Evolutionary conservation across 1,140 invertebrate species (phyloP), one percentile per base, ranked within the genome.

Genomic region (Xylocopa sonorina): DNA sequence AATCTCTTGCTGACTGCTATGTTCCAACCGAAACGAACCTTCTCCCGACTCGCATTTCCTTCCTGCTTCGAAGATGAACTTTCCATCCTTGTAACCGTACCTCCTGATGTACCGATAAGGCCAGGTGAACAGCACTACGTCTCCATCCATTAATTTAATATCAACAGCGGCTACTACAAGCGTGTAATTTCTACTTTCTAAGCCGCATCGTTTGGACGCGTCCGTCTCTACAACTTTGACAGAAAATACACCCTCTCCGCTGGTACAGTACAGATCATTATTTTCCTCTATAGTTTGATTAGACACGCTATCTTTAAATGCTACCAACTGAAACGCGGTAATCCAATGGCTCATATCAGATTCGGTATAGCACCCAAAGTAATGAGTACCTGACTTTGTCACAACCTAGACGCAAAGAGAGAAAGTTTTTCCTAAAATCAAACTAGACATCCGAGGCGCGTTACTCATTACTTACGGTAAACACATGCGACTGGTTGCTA

Each of bases 1-100:
- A 73, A 97, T 96, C 90, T 97, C 96, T 83, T 96, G 95, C 63
- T 96, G 95, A 88, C 96, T 96, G 12, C 94, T 95, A 86, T 97
- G 95, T 87, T 97, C 95, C 78, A 98, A 93, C 71, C 95, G 95
- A 89, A 98, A 98, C 16, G 95, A 94, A 1, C 97, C 97, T 93
- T 97, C 97, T 2, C 97, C 97, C 6, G 96, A 96, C 78, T 95
- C 94, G 92, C 97, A 98, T 91, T 97, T 97, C 79, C 97, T 93
- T 6, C 97, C 97, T n/a, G 97, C 97, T 94, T 98, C 97, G 92
- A 98, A 97, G 27, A 96, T 97, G 88, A 98, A 98, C 88, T 95
- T 96, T 50, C 96, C 96, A 84, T 95, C 95, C 77, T 95, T 95
- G 82, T 96, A 96, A 32, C 97, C 97, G 92, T 98, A 98, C 73